Conservation (phyloP, 1,140 invertebrate species). For the Caenorhabditis tropicalis region DNA sequence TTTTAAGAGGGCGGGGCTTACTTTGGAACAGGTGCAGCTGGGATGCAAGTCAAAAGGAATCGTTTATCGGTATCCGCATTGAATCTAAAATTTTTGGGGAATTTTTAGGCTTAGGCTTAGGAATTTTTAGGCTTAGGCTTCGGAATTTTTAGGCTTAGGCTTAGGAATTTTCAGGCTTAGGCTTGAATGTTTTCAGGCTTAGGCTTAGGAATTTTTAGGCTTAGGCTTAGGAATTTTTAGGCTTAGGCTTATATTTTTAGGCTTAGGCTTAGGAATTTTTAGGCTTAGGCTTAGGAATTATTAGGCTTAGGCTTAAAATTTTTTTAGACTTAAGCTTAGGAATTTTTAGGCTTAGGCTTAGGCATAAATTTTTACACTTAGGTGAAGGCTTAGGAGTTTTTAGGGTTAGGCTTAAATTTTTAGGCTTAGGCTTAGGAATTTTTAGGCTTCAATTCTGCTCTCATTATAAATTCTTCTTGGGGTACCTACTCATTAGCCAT, state of each 20-base stretch:
- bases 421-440: too few relatives aligned
- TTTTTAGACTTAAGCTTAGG: too few relatives aligned
- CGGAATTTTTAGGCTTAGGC: not conserved
- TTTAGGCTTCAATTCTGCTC: too few relatives aligned
- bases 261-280: not conserved
- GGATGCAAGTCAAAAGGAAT: constrained; percentile 70
- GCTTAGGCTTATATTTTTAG: not conserved
- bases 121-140: not conserved
- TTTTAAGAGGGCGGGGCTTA: constrained; percentile 12
- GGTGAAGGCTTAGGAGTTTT: not conserved
- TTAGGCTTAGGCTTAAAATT: not conserved
- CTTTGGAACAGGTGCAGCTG: constrained; percentile 55
- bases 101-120: not conserved
- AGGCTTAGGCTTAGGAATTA: not conserved
- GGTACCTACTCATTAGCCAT: constrained; percentile 59
- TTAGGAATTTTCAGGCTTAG: too few relatives aligned
- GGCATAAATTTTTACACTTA: not conserved
- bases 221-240: too few relatives aligned
- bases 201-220: too few relatives aligned
- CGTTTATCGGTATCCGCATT: constrained; percentile 63
- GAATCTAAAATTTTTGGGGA: constrained; percentile 8
- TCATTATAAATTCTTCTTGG: constrained; percentile 41
- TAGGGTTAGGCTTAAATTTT: not conserved
- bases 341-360: not conserved
- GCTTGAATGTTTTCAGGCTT: too few relatives aligned